Conservation (phyloP, 2,797 vertebrate species). For the Darevskia mixta region DNA sequence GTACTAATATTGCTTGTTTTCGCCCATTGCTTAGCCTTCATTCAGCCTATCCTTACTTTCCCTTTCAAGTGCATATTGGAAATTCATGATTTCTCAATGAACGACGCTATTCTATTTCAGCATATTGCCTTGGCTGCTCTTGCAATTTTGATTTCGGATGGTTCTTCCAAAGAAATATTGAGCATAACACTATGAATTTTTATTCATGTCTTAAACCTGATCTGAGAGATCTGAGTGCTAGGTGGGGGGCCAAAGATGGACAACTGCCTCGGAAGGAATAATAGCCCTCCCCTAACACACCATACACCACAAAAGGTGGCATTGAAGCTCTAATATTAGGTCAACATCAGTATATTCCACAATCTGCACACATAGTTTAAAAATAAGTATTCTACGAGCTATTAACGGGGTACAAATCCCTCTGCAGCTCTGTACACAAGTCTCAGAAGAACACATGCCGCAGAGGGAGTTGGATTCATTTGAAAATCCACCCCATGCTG, state of each 20-base stretch:
- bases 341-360: not conserved
- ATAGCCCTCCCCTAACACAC: too few relatives aligned
- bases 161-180: conserved; percentile 62
- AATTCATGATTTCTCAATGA: conserved; percentile 70
- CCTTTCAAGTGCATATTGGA: conserved; percentile 66
- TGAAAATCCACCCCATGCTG: not conserved
- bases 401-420: not conserved
- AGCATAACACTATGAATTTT: conserved; percentile 41
- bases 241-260: too few relatives aligned
- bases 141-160: conserved; percentile 62
- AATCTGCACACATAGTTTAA: not conserved
- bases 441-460: not conserved
- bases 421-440: not conserved
- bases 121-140: conserved; percentile 60
- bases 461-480: not conserved
- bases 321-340: not conserved
- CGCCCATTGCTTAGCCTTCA: conserved; percentile 66
- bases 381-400: not conserved
- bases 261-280: too few relatives aligned
- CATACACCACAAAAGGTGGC: not conserved
- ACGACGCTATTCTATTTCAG: conserved; percentile 70
- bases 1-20: conserved; percentile 60
- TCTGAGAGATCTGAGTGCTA: too few relatives aligned
- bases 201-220: not conserved
- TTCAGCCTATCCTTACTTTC: conserved; percentile 60